Evolutionary conservation across 2,113 vertebrate genomes (phyloP).

Genomic region (Abramis brama): DNA sequence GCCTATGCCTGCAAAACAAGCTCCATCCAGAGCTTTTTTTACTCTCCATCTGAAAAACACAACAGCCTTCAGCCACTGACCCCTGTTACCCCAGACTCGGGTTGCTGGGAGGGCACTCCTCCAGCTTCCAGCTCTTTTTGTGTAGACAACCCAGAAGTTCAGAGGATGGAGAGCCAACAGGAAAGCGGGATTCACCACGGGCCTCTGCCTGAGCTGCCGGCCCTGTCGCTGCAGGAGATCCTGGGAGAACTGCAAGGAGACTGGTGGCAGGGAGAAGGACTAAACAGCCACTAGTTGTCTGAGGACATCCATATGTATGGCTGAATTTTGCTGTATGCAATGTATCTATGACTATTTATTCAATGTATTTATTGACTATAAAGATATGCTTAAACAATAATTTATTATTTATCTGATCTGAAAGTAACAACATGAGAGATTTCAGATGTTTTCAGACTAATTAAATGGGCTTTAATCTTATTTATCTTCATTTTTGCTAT

Average conservation of each 20-base stretch:
- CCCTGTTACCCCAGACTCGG: conserved; percentile 69
- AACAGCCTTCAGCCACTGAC: conserved; percentile 51
- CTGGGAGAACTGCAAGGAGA: conserved; percentile 69
- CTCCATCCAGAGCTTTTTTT: conserved; percentile 45
- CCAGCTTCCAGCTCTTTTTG: conserved; percentile 53
- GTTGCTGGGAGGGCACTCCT: conserved; percentile 67
- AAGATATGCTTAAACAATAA: neutral
- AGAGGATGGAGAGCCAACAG: conserved; percentile 15
- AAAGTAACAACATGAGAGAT: neutral
- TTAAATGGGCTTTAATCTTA: neutral
- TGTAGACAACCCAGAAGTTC: conserved; percentile 3
- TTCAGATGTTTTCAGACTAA: neutral
- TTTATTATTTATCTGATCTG: conserved; percentile 4
- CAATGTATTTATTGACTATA: conserved; percentile 23
- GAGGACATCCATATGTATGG: conserved; percentile 50
- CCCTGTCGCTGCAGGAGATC: conserved; percentile 71
- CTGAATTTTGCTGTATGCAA: conserved; percentile 35
- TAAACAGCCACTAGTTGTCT: neutral
- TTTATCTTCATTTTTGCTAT: neutral
- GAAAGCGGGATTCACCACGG: conserved; percentile 24
- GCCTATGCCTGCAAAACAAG: conserved; percentile 49
- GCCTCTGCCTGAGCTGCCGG: conserved; percentile 66
- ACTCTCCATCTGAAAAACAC: conserved; percentile 61
- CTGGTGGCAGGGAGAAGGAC: conserved; percentile 64
- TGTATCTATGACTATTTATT: conserved; percentile 36